Conservation (phyloP, 2,888 invertebrate species). For the Coleophora deauratella region DNA sequence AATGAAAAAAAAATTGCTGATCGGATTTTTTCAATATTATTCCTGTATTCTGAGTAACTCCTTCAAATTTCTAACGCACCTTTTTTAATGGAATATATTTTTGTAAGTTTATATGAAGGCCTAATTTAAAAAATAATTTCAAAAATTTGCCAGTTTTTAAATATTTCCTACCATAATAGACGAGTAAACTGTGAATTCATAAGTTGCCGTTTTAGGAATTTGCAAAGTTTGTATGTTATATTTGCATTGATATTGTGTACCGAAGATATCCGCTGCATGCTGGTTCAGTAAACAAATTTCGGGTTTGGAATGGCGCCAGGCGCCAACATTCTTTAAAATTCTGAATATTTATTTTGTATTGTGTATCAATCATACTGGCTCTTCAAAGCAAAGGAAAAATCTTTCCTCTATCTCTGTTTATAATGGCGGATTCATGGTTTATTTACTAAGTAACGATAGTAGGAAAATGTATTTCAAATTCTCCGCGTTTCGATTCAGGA, state of each 20-base stretch:
- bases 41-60: too few species aligned
- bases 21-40: too few species aligned
- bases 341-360: not conserved
- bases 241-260: too few species aligned
- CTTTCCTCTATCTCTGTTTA: too few species aligned
- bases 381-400: too few species aligned
- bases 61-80: too few species aligned
- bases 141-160: slow-evolving; percentile 19
- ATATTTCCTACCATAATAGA: slow-evolving; percentile 31
- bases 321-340: slow-evolving; percentile 2
- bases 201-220: slow-evolving; percentile 45
- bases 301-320: slow-evolving; percentile 39
- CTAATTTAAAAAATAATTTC: slow-evolving; percentile 5
- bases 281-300: slow-evolving; percentile 41
- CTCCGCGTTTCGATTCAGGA: too few species aligned
- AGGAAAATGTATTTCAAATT: too few species aligned
- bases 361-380: not conserved
- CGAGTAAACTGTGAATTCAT: slow-evolving; percentile 36
- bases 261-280: slow-evolving; percentile 40
- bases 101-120: slow-evolving; percentile 12
- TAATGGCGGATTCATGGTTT: too few species aligned
- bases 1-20: too few species aligned
- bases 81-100: not conserved
- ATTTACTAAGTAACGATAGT: too few species aligned
- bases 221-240: slow-evolving; percentile 35